Evolutionary conservation across 2,888 invertebrate genomes (phyloP).

Genomic region (Dorcus hopei): DNA sequence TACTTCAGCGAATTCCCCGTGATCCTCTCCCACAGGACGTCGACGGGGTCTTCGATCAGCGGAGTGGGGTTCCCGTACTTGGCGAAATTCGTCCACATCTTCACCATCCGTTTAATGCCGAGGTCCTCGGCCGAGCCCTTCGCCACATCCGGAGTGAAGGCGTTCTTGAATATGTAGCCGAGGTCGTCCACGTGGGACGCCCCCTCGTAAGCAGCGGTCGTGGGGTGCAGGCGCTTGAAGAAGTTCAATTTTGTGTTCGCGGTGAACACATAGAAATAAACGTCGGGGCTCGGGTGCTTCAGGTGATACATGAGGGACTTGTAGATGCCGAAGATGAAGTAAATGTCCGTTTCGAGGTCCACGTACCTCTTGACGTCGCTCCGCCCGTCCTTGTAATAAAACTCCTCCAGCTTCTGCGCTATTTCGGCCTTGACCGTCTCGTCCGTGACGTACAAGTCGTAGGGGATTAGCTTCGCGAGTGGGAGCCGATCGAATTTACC

Average conservation of each 20-base stretch:
- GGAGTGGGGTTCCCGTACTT: background rate
- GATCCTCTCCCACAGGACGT: too few species aligned
- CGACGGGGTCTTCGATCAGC: background rate
- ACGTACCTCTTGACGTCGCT: background rate
- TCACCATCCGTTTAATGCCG: background rate
- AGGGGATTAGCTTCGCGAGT: background rate
- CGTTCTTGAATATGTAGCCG: constrained; percentile 14
- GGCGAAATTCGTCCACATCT: background rate
- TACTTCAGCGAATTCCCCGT: too few species aligned
- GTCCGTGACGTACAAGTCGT: constrained; percentile 2
- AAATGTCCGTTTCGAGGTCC: background rate
- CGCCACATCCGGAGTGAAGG: constrained; percentile 7
- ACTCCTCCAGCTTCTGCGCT: background rate
- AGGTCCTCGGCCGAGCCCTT: background rate
- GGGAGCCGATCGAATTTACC: background rate
- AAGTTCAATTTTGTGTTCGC: constrained; percentile 11
- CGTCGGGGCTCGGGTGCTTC: constrained; percentile 2
- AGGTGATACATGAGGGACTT: background rate
- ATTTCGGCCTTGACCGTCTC: constrained; percentile 2
- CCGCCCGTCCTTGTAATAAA: background rate
- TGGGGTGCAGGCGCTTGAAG: constrained; percentile 6
- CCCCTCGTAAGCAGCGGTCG: constrained; percentile 7
- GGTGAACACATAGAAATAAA: constrained; percentile 13
- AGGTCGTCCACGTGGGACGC: constrained; percentile 11
- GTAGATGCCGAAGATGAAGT: constrained; percentile 2